phyloP scores from a whole-genome alignment of 2,888 invertebrate species.

The Hyposoter didymator region DNA sequence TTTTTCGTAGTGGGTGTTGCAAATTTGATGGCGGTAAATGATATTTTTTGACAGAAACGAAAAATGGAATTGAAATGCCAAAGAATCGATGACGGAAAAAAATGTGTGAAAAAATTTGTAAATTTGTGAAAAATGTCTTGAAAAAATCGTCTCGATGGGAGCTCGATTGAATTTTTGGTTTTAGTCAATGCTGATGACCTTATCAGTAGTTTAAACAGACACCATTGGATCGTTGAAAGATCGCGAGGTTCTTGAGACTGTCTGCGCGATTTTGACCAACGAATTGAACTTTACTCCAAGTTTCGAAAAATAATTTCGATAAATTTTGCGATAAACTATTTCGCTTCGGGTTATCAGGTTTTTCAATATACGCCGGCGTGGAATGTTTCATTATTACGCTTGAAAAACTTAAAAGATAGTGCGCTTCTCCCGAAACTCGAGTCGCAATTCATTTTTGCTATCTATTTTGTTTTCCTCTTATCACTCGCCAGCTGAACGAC shows the following conservation, averaged over 20 bases:
- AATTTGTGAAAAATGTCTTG: neutral
- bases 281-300: neutral
- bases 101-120: neutral
- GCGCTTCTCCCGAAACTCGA: neutral
- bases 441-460: neutral
- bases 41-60: no score
- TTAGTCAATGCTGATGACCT: neutral
- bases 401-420: neutral
- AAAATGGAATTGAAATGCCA: neutral
- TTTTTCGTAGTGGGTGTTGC: no score
- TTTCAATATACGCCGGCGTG: neutral
- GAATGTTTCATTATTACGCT: neutral
- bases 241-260: constrained; percentile 1
- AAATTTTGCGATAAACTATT: neutral
- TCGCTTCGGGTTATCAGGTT: neutral
- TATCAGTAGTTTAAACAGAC: neutral
- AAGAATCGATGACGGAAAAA: neutral
- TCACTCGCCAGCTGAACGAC: neutral
- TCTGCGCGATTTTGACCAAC: neutral
- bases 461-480: constrained; percentile 1
- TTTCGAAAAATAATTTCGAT: neutral
- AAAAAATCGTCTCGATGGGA: neutral
- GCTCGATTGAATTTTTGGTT: neutral
- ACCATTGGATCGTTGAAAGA: neutral
- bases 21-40: no score